phyloP scores from a whole-genome alignment of 1,140 invertebrate genomes.

The Diabrotica virgifera region DNA sequence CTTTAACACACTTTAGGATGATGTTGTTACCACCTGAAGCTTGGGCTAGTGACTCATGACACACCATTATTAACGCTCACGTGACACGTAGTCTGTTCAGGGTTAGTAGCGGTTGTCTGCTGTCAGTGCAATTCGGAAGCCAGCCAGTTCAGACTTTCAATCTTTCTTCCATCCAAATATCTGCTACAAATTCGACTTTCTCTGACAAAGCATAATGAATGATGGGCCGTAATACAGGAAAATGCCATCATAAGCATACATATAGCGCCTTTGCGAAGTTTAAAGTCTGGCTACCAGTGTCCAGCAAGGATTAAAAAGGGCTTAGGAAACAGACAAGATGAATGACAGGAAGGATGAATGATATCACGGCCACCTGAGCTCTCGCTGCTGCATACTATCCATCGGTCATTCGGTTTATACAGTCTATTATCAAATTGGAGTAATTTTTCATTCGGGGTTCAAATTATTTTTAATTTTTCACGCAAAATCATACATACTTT shows the following conservation, averaged over 20 bases:
- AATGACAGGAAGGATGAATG: slow-evolving; percentile 8
- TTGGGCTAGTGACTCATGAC: too few relatives aligned
- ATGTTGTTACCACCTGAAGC: too few relatives aligned
- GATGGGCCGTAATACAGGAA: slow-evolving; percentile 3
- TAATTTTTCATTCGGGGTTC: slow-evolving; percentile 10
- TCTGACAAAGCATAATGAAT: slow-evolving; percentile 12
- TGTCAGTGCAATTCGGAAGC: too few relatives aligned
- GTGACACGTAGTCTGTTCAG: too few relatives aligned
- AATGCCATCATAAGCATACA: slow-evolving; percentile 14
- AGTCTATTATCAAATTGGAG: slow-evolving; percentile 6
- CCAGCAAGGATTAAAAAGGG: slow-evolving; percentile 5
- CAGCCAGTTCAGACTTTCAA: too few relatives aligned
- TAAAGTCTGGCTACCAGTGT: slow-evolving; percentile 7
- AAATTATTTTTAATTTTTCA: background rate
- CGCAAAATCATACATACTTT: too few relatives aligned
- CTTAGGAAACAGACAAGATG: slow-evolving; percentile 10
- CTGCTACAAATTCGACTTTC: slow-evolving; percentile 10
- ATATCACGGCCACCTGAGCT: slow-evolving; percentile 7
- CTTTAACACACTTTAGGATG: too few relatives aligned
- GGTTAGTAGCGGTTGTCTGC: too few relatives aligned
- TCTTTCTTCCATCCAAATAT: background rate
- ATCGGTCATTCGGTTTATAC: slow-evolving; percentile 6
- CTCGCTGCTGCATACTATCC: background rate
- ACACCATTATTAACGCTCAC: too few relatives aligned
- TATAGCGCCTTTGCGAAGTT: slow-evolving; percentile 10